Evolutionary conservation across 2,888 invertebrate genomes (phyloP).

Genomic region (Acanthopleura granulata): DNA sequence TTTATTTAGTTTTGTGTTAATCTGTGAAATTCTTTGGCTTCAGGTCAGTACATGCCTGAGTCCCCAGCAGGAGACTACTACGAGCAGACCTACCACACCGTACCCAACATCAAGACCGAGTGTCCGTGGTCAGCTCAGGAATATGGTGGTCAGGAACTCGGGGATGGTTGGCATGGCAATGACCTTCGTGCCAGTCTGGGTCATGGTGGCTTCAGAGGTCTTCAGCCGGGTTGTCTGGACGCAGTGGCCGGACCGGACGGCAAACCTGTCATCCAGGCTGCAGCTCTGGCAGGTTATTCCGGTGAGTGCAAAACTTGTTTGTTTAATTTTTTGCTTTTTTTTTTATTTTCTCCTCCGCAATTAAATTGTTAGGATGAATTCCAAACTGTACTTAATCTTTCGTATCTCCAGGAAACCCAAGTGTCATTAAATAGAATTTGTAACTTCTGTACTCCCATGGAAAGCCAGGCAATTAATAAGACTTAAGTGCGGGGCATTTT

Average conservation of each 20-base stretch:
- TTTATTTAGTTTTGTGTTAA: not conserved
- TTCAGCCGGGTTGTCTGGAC: conserved; percentile 33
- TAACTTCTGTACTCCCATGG: too few relatives aligned
- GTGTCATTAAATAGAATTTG: too few relatives aligned
- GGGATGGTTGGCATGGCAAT: conserved; percentile 69
- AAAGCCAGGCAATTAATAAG: too few relatives aligned
- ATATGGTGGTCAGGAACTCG: conserved; percentile 69
- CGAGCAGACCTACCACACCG: conserved; percentile 79
- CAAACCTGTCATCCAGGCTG: conserved; percentile 76
- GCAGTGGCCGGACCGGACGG: conserved; percentile 53
- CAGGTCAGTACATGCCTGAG: conserved; percentile 41
- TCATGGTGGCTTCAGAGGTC: conserved; percentile 42
- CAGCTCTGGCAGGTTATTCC: conserved; percentile 73
- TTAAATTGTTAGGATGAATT: too few relatives aligned
- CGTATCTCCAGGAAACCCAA: too few relatives aligned
- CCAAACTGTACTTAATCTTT: too few relatives aligned
- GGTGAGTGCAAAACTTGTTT: conserved; percentile 41
- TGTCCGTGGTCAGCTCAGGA: conserved; percentile 52
- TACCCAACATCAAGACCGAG: conserved; percentile 73
- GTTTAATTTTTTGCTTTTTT: too few relatives aligned
- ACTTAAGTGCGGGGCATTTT: too few relatives aligned
- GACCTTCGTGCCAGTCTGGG: conserved; percentile 45
- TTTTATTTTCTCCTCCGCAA: too few relatives aligned
- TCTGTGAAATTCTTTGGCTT: not conserved
- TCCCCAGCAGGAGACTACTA: conserved; percentile 45